These are phyloP conservation scores for Drosophila fulvimacula DNA, from an alignment of 2,888 invertebrate genomes.

Conservation along the genomic window DNA sequence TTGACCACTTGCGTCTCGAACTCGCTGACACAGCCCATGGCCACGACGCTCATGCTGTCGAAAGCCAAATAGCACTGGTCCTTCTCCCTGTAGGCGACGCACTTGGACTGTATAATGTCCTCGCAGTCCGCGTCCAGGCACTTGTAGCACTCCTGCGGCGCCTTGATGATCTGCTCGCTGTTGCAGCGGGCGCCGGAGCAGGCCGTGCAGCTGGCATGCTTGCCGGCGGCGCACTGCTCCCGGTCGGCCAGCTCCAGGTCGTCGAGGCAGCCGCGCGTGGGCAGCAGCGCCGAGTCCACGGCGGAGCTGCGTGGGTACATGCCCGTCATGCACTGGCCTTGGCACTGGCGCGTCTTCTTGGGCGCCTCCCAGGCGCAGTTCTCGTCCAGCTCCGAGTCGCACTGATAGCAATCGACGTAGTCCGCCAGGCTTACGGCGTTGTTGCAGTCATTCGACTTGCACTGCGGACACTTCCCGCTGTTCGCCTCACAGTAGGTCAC, in stretches of 20 bases:
- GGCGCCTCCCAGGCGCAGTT: constrained; percentile 60
- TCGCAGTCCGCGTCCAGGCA: constrained; percentile 67
- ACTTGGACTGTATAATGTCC: constrained; percentile 40
- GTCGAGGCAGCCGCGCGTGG: constrained; percentile 80
- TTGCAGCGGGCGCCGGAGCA: constrained; percentile 74
- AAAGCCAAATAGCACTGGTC: constrained; percentile 79
- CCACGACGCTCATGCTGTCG: constrained; percentile 49
- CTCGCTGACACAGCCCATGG: constrained; percentile 82
- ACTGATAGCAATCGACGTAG: constrained; percentile 77
- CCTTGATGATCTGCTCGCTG: constrained; percentile 50
- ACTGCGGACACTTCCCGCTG: constrained; percentile 62
- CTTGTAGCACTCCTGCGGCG: constrained; percentile 70
- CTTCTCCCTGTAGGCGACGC: constrained; percentile 63
- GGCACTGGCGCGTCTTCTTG: constrained; percentile 67
- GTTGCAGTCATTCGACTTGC: constrained; percentile 82
- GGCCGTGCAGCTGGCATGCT: constrained; percentile 58
- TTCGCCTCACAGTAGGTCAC: constrained; percentile 71
- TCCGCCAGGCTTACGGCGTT: constrained; percentile 54
- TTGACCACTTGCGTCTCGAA: constrained; percentile 61
- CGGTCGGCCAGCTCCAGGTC: constrained; percentile 76
- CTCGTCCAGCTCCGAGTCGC: constrained; percentile 66
- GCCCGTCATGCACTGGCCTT: constrained; percentile 77
- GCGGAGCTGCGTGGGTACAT: constrained; percentile 74
- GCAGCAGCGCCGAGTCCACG: constrained; percentile 69
- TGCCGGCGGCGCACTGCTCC: constrained; percentile 59